A percentile compares a stretch with the other conserved stretches of the same genome.
Conservation (phyloP, 2,797 vertebrate genomes). For the Acipenser transmontanus region DNA sequence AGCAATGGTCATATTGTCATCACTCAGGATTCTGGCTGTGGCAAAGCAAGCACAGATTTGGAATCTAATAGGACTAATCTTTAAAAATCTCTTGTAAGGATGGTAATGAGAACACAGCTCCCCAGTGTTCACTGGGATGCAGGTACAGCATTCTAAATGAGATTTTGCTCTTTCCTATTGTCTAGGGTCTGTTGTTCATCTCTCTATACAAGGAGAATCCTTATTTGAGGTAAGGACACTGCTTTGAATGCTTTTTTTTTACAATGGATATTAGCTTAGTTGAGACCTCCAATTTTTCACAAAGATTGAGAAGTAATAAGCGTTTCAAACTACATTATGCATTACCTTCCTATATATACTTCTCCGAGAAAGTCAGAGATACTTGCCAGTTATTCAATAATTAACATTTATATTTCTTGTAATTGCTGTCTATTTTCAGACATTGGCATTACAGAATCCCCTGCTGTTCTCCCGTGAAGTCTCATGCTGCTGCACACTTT, state of each 20-base stretch:
- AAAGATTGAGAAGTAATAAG: not conserved
- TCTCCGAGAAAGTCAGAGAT: constrained; percentile 1
- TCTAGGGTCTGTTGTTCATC: constrained; percentile 13
- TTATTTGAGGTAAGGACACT: constrained; percentile 10
- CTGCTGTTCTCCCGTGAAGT: not conserved
- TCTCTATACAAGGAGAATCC: constrained; percentile 17
- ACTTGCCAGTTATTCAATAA: not conserved
- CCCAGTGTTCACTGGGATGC: not conserved
- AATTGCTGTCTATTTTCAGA: not conserved
- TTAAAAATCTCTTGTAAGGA: not conserved
- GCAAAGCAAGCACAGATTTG: too few species aligned
- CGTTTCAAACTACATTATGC: not conserved
- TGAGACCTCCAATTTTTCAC: constrained; percentile 9
- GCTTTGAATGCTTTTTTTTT: constrained; percentile 6
- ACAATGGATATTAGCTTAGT: constrained; percentile 15
- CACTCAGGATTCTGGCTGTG: too few species aligned
- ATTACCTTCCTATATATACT: not conserved
- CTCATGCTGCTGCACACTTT: too few species aligned
- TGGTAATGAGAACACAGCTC: not conserved
- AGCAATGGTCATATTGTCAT: too few species aligned
- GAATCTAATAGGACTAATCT: not conserved
- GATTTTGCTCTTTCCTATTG: not conserved
- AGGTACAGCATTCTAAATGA: constrained; percentile 16
- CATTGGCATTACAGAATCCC: not conserved
- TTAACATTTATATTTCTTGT: not conserved